Percentiles rank a stretch among this genome's conserved stretches.
Conservation (phyloP, 2,113 vertebrate species). For the Podiceps cristatus region DNA sequence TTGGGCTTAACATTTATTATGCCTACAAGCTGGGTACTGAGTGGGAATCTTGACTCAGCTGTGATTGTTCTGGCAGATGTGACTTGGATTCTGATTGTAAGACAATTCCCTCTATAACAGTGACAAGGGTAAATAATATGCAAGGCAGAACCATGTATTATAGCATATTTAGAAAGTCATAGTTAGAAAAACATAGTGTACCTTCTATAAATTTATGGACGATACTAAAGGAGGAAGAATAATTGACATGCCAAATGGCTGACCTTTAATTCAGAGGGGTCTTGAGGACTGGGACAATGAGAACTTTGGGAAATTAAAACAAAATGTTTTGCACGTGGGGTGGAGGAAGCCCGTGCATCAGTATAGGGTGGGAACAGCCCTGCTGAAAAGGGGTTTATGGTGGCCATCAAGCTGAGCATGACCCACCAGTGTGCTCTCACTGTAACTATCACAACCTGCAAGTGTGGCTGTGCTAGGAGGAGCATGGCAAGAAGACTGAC, state of each 20-base stretch:
- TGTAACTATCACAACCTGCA: background rate
- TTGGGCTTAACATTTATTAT: background rate
- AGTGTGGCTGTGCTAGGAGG: background rate
- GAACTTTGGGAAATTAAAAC: background rate
- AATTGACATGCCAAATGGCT: background rate
- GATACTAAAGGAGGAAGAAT: background rate
- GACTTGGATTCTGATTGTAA: background rate
- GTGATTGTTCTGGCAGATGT: background rate
- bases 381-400: background rate
- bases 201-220: background rate
- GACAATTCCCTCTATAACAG: background rate
- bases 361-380: background rate
- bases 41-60: background rate
- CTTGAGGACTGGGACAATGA: background rate
- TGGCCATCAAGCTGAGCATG: background rate
- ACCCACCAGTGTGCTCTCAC: background rate
- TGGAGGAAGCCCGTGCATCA: rapidly evolving
- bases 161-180: background rate
- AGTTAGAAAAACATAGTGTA: background rate
- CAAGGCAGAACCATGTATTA: background rate
- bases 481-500: no score
- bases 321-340: rapidly evolving
- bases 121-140: background rate
- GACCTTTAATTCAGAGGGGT: background rate
- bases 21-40: background rate